Conservation (phyloP, 2,797 vertebrate species). For the Danio aesculapii region DNA sequence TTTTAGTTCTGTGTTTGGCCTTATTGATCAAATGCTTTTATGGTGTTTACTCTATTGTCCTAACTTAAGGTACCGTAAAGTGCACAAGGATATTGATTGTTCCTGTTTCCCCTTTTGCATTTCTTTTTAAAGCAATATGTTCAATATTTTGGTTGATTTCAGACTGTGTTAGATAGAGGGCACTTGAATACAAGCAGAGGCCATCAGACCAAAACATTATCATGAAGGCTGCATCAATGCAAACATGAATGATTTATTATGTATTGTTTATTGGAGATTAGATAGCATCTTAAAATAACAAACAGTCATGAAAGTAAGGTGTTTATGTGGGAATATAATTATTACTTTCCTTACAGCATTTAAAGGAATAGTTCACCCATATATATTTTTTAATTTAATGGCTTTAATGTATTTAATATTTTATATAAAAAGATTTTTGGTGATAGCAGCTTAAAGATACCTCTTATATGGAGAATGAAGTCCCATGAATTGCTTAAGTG, state of each 20-base stretch:
- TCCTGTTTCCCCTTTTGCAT: slow-evolving; percentile 32
- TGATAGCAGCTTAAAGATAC: too few species aligned
- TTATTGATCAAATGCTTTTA: slow-evolving; percentile 52
- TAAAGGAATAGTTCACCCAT: too few species aligned
- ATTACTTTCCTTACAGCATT: background rate
- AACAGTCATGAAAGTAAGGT: background rate
- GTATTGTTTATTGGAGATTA: slow-evolving; percentile 6
- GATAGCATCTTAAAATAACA: slow-evolving; percentile 24
- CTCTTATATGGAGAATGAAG: too few species aligned
- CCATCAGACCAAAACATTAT: slow-evolving; percentile 24
- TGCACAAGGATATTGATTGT: slow-evolving; percentile 52
- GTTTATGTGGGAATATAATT: background rate
- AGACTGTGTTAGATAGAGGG: slow-evolving; percentile 28
- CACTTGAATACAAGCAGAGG: slow-evolving; percentile 36
- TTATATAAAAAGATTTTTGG: too few species aligned
- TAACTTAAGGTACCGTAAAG: slow-evolving; percentile 50
- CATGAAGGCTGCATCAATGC: slow-evolving; percentile 43
- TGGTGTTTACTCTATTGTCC: slow-evolving; percentile 29
- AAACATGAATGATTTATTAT: slow-evolving; percentile 40
- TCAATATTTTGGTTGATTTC: slow-evolving; percentile 47
- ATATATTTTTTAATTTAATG: too few species aligned
- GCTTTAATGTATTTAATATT: too few species aligned
- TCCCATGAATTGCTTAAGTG: too few species aligned
- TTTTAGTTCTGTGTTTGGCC: slow-evolving; percentile 48
- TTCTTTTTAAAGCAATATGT: slow-evolving; percentile 44